phyloP scores from a whole-genome alignment of 2,113 vertebrate genomes.

The Elanoides forficatus region DNA sequence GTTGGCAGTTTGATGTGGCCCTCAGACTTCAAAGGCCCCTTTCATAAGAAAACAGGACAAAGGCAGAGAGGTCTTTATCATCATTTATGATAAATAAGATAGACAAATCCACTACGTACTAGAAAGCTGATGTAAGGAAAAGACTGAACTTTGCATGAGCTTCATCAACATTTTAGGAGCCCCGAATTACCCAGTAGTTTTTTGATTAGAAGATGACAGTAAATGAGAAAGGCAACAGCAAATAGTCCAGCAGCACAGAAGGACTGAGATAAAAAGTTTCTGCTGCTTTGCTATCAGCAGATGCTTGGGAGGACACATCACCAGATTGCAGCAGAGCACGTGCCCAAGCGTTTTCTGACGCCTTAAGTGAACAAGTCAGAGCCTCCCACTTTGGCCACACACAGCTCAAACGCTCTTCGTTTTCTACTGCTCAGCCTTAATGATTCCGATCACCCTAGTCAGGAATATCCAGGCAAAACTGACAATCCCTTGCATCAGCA shows the following conservation, averaged over 20 bases:
- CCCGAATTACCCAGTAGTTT: not conserved
- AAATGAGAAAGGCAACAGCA: not conserved
- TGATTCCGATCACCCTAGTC: not conserved
- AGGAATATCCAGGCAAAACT: not conserved
- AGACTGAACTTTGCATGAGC: conserved; percentile 5
- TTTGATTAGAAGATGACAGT: not conserved
- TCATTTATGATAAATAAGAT: conserved; percentile 11
- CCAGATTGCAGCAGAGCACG: accelerated
- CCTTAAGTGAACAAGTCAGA: not conserved
- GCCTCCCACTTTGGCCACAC: not conserved
- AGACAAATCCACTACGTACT: not conserved
- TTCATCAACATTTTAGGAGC: not conserved
- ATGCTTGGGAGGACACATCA: not conserved
- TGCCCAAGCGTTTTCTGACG: not conserved
- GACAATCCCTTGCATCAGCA: not conserved
- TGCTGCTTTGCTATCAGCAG: not conserved
- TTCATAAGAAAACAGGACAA: not conserved
- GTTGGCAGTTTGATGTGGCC: not conserved
- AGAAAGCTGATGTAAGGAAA: conserved; percentile 14
- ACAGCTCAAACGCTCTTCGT: not conserved
- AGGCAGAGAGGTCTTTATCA: not conserved
- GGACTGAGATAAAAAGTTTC: not conserved
- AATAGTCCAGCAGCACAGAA: not conserved
- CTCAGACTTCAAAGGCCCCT: conserved; percentile 37
- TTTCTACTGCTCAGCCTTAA: not conserved